phyloP scores from a whole-genome alignment of 2,797 vertebrate species.

The Gymnocypris eckloni region DNA sequence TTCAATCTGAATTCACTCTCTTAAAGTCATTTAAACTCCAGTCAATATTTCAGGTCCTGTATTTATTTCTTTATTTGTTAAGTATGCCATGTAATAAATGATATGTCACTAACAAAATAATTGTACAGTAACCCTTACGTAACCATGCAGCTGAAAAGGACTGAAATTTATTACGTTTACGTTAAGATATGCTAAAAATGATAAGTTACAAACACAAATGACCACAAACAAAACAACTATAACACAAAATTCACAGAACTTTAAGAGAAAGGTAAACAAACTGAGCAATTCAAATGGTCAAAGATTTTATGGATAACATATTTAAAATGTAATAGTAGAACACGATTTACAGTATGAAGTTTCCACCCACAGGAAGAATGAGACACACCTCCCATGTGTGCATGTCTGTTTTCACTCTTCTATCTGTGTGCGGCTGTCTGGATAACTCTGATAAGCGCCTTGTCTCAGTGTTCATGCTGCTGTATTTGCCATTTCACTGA shows the following conservation, averaged over 20 bases:
- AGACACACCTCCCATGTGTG: slow-evolving; percentile 6
- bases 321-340: background rate
- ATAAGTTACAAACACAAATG: background rate
- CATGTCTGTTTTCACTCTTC: slow-evolving; percentile 30
- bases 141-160: background rate
- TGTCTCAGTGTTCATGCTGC: slow-evolving; percentile 34
- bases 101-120: background rate
- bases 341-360: background rate
- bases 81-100: background rate
- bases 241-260: background rate
- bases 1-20: background rate
- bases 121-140: background rate
- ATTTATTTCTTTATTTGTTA: slow-evolving; percentile 3
- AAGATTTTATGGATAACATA: background rate
- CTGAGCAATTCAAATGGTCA: background rate
- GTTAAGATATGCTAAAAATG: background rate
- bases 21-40: background rate
- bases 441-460: slow-evolving; percentile 52
- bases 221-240: background rate
- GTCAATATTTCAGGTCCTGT: background rate
- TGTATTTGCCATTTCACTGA: slow-evolving; percentile 50
- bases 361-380: slow-evolving; percentile 23
- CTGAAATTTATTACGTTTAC: background rate
- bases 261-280: background rate
- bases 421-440: slow-evolving; percentile 37